Percentiles rank a stretch among this genome's conserved stretches.
Conservation (phyloP, 2,888 invertebrate species). For the Merodon equestris region DNA sequence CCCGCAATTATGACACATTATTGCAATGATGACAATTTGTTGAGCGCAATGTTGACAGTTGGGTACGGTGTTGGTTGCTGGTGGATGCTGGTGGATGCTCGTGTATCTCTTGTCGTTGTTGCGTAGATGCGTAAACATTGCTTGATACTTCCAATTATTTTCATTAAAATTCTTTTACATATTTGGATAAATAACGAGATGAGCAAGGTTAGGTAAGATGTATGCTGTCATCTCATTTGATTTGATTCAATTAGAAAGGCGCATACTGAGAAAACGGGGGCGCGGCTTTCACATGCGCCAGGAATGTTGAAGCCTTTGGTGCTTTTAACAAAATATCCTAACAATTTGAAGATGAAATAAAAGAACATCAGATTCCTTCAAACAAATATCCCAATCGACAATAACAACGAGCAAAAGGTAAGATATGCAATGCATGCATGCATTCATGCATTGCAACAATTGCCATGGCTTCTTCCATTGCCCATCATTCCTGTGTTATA, state of each 20-base stretch:
- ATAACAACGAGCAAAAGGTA: too few species aligned
- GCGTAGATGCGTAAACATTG: constrained; percentile 9
- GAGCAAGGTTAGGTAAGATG: background rate
- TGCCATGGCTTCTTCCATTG: constrained; percentile 29
- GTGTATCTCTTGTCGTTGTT: background rate
- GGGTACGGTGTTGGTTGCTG: constrained; percentile 6
- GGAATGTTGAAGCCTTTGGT: too few species aligned
- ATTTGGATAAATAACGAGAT: constrained; percentile 16
- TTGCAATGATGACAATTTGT: constrained; percentile 53
- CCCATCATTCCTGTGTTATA: background rate
- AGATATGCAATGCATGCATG: too few species aligned
- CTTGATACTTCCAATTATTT: constrained; percentile 54
- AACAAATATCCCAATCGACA: too few species aligned
- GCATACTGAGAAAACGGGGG: background rate
- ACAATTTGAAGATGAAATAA: background rate
- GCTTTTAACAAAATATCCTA: too few species aligned
- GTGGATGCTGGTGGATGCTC: constrained; percentile 14
- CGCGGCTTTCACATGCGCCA: background rate
- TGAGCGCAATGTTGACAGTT: constrained; percentile 37
- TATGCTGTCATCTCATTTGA: background rate
- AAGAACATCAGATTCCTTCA: background rate
- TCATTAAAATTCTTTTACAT: constrained; percentile 59
- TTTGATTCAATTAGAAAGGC: background rate
- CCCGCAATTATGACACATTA: constrained; percentile 62
- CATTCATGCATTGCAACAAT: constrained; percentile 49